Evolutionary conservation across 2,888 invertebrate genomes (phyloP).

Genomic region (Belgica antarctica): DNA sequence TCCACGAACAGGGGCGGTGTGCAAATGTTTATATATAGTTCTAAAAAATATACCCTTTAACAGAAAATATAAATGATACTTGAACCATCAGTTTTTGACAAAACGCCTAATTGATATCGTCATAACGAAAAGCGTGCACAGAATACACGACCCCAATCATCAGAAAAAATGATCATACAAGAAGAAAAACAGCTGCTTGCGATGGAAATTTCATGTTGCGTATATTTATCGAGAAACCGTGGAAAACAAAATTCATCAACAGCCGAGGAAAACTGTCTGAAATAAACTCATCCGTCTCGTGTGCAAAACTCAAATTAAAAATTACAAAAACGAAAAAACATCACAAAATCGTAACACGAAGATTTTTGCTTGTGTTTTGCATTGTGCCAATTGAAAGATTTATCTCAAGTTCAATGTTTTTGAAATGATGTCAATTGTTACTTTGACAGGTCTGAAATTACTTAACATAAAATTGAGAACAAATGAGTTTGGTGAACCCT

Average conservation of each 20-base stretch:
- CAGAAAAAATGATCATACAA: background rate
- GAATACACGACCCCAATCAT: conserved; percentile 25
- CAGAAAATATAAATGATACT: too few species aligned
- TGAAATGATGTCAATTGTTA: too few species aligned
- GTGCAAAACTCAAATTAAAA: conserved; percentile 29
- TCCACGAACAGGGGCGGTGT: too few species aligned
- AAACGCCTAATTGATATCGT: too few species aligned
- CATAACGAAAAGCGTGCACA: background rate
- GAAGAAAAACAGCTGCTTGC: conserved; percentile 39
- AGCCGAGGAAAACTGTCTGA: too few species aligned
- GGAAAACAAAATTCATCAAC: conserved; percentile 23
- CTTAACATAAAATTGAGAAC: background rate
- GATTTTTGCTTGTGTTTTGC: too few species aligned
- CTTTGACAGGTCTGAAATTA: background rate
- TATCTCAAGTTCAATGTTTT: too few species aligned
- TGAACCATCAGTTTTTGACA: too few species aligned
- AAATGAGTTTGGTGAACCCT: conserved; percentile 1
- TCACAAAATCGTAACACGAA: too few species aligned
- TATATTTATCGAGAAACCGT: conserved; percentile 31
- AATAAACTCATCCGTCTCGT: background rate
- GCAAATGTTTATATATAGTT: too few species aligned
- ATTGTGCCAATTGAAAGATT: background rate
- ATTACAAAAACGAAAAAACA: background rate
- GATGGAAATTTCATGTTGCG: conserved; percentile 40
- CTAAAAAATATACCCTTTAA: too few species aligned